Base-by-base conservation (phyloP, 1,140 invertebrate species). In the Vanessa atalanta region DNA sequence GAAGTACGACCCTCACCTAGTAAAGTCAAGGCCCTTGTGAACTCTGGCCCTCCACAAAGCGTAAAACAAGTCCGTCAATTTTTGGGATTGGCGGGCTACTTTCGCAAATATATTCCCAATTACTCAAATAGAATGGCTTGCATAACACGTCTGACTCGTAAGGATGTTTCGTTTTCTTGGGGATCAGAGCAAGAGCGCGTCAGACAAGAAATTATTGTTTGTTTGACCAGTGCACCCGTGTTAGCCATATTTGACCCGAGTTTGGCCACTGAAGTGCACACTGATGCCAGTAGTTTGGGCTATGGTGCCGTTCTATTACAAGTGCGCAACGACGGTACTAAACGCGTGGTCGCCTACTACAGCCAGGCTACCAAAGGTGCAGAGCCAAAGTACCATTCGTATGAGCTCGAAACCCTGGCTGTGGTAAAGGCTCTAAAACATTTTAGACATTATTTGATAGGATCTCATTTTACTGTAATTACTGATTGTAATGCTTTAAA, bases 31-130 rank as follows among this genome's bases (percentile, higher is more conserved):
- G 26, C 26, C 26, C 26, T 31, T 31, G 26, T 31, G 26, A 31
- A 31, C 20, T 20, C 20, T 20, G 20, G 6, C 26, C 26, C 26
- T 31, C 26, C 26, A 31, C 26, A 31, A 31, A 31, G 26, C 26
- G 26, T 31, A 31, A 31, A 31, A 31, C 26, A 31, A 6, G 26
- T 31, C 26, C 2, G 77, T 12, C 74, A 81, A 43, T 73, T 81
- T 53, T 63, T 77, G n/a, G 77, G 78, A 8, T 65, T 79, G 7
- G 73, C 72, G 12, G 75, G 72, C n/a, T 81, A 78, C 67, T 78
- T 80, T 65, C 43, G 73, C 11, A 74, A 72, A 50, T 81, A 77
- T 53, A 78, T 77, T 15, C 70, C 66, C 23, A 57, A 75, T 64
- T 79, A 71, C 63, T 61, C 73, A 37, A 60, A 51, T 6, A 51